Base-by-base conservation (phyloP, 1,140 invertebrate species). In the Procambarus virginalis region DNA sequence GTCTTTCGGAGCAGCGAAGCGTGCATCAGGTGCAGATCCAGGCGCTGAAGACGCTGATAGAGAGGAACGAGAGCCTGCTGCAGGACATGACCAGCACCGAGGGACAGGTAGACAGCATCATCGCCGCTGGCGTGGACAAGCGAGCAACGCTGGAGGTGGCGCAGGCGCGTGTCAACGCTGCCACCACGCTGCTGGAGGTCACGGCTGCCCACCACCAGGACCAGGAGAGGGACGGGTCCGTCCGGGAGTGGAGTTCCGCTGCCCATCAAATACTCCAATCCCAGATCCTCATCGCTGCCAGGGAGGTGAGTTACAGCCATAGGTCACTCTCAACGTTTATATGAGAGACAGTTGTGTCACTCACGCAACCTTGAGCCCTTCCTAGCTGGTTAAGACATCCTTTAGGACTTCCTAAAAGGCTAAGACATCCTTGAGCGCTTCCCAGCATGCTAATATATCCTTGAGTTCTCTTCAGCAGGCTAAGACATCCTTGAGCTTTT, bases 191-290 rank as follows among this genome's bases (percentile, higher is more conserved):
- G 22, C 58, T 89, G 48, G 80, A 89, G 55, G 87, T 89, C 22
- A 83, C 87, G 2, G 55, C 80, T n/a, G 87, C 79, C 4, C 87
- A 89, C 34, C 64, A 89, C 70, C 68, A 89, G 22, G 80, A 83
- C 87, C 14, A 51, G 6, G 34, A 22, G 10, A 51, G 45, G 9
- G 64, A 17, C 22, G 22, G 3, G 34, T 60, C 48, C 55, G 68
- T 89, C 45, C 49, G 46, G 58, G 87, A 77, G 34, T 89, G 87
- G 87, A n/a, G 73, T 5, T 51, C 5, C 6, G 48, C 58, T 10
- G 80, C 81, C 0, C 81, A 84, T 10, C 46, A 77, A 2, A 48
- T 89, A 1, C 68, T 84, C 49, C 73, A 77, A 55, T 83, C 87
- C 20, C 80, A 89, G 55, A 80, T 83, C 46, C 48, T 83, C 14